Evolutionary conservation across 2,113 vertebrate species (phyloP).

Genomic region (Montifringilla adamsi): DNA sequence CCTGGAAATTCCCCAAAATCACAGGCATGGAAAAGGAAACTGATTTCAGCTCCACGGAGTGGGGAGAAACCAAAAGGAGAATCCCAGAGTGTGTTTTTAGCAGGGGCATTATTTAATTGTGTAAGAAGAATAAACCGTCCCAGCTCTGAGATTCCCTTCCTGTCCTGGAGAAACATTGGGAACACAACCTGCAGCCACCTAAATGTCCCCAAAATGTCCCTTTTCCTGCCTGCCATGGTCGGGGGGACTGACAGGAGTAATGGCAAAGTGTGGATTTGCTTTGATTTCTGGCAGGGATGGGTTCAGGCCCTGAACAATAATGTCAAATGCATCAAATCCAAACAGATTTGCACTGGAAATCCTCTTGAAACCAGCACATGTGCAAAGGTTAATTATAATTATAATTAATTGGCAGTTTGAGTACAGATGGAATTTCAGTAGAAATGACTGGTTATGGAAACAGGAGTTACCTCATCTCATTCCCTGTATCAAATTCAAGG

Average conservation of each 20-base stretch:
- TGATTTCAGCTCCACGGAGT: neutral
- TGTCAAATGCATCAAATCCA: neutral
- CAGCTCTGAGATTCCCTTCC: neutral
- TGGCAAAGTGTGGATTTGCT: neutral
- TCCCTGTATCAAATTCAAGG: neutral
- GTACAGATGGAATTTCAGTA: conserved; percentile 36
- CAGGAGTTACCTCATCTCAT: conserved; percentile 17
- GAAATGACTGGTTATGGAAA: neutral
- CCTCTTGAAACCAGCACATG: neutral
- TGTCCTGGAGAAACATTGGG: neutral
- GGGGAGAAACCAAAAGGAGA: neutral
- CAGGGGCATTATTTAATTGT: neutral
- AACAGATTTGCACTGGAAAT: neutral
- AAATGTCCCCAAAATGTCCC: neutral
- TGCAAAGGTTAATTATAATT: neutral
- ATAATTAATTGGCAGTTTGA: neutral
- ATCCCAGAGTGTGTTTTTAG: neutral
- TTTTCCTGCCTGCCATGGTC: neutral
- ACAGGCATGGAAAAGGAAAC: neutral
- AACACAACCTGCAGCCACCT: neutral
- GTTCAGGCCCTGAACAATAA: neutral
- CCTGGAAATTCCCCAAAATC: conserved; percentile 19
- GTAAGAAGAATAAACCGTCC: neutral
- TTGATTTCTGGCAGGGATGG: neutral
- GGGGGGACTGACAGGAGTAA: neutral